Evolutionary conservation across 2,888 invertebrate species (phyloP), one percentile per base, ranked within the genome.

Genomic region (Tortrix viridana): DNA sequence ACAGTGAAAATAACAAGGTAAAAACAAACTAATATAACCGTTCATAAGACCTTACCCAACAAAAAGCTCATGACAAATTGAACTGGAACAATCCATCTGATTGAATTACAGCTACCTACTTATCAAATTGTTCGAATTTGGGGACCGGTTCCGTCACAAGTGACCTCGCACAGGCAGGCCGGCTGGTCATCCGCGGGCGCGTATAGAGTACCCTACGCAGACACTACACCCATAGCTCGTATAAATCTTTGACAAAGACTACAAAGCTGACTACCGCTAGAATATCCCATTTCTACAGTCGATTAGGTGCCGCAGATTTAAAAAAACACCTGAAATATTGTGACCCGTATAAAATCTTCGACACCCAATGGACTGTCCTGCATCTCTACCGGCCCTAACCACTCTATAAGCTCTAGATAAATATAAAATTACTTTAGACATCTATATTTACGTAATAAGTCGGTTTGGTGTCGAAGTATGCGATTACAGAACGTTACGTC

Each of bases 351-450:
- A 1, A 38, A 12, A 44, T 44, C 32, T 12, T 41, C 55, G 46
- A 44, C 60, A 60, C 38, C n/a, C 38, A 19, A 18, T 19, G 16
- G 37, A 18, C 26, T 18, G 49, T 3, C 19, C 58, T 46, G 50
- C 44, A 47, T 48, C 5, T 41, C 57, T 63, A 63, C 63, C 79
- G 74, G 86, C 86, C 87, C 92, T 91, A 91, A 81, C 70, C 88
- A 79, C 77, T 77, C 91, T 91, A 91, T 91, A 92, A 92, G 91
- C 91, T 92, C 92, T 90, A 91, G 84, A 81, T 84, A 88, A 84
- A 88, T 89, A 87, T 86, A 89, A 84, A 85, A 89, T 58, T 86
- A 87, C 80, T 80, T 84, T 84, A 89, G 80, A 86, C 83, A 83
- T 83, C 80, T 86, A 84, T 82, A 78, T 75, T 80, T 77, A 50